Base-by-base conservation (phyloP, 2,888 invertebrate genomes). In the Hoplodrina ambigua region DNA sequence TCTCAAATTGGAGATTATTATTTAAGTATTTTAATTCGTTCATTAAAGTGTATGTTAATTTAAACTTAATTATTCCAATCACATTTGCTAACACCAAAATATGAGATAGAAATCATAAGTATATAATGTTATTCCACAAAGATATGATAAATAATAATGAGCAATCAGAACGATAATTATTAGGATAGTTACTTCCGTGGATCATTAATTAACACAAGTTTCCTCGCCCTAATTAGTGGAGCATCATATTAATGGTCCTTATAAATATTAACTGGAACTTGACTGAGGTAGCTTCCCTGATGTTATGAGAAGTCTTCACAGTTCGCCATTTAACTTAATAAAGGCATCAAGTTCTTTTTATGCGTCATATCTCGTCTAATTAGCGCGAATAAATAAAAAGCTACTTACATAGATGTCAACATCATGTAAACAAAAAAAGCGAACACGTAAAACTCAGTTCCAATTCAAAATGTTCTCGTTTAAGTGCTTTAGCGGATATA, bases 401-500 rank as follows among this genome's bases (percentile, higher is more conserved):
- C 50, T 67, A 50, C 68, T 64, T 58, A 64, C 46, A 60, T 55
- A 55, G 59, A 72, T 64, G 63, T 60, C 69, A 60, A 65, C 52
- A 37, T 58, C 53, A 52, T 73, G 57, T 62, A 70, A 80, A 77
- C 59, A 69, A 72, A 73, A 59, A 66, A 64, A 64, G 52, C 54
- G 61, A 72, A 63, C 62, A 72, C 54, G 59, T 72, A 64, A 62
- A 64, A 71, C 55, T 68, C 20, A 54, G 61, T 70, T 75, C 53
- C 69, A 72, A 78, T 80, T 67, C 50, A 72, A 66, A 71, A 85
- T 67, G 59, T 68, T 57, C 66, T 71, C 61, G 57, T 71, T 84
- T 67, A 81, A 82, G 74, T 80, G 79, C 74, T 82, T 81, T 79
- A 80, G 67, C 82, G 76, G 75, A 80, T 83, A 84, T 86, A 87